A percentile compares a stretch with the other conserved stretches of the same genome.
Evolutionary conservation across 2,113 vertebrate species (phyloP).

Genomic region (Atrichornis clamosus): DNA sequence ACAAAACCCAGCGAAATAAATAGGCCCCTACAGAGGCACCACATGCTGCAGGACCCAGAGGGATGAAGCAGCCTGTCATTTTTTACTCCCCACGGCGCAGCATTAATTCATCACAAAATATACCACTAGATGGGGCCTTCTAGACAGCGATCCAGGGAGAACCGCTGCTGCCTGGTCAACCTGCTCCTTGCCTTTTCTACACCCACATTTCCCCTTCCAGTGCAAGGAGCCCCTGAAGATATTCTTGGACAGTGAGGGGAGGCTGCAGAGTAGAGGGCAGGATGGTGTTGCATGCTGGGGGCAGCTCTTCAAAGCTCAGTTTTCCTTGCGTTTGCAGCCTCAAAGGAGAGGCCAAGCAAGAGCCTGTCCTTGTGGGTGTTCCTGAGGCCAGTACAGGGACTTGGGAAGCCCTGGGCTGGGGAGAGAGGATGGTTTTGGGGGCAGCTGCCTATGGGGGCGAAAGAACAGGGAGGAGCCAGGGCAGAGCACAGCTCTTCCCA

Average conservation of each 20-base stretch:
- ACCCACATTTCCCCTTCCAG: neutral
- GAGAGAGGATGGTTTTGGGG: neutral
- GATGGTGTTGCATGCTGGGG: rapidly evolving
- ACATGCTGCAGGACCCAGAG: neutral
- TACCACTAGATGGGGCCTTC: constrained; percentile 63
- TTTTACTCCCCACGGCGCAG: neutral
- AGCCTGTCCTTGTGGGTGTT: neutral
- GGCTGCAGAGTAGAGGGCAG: neutral
- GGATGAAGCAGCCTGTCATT: neutral
- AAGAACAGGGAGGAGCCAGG: neutral
- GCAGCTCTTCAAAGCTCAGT: neutral
- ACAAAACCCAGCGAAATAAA: neutral
- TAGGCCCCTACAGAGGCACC: rapidly evolving
- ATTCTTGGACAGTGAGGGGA: neutral
- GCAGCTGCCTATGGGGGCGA: rapidly evolving
- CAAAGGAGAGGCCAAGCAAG: neutral
- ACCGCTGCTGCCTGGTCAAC: neutral
- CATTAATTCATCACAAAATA: neutral
- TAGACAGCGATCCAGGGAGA: neutral
- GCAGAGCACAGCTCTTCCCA: neutral
- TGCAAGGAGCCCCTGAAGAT: neutral
- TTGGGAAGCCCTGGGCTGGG: neutral
- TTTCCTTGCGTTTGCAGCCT: neutral
- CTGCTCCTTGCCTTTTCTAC: neutral
- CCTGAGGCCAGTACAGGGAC: rapidly evolving